Evolutionary conservation across 2,797 vertebrate genomes (phyloP).

Genomic region (Lophius americanus): DNA sequence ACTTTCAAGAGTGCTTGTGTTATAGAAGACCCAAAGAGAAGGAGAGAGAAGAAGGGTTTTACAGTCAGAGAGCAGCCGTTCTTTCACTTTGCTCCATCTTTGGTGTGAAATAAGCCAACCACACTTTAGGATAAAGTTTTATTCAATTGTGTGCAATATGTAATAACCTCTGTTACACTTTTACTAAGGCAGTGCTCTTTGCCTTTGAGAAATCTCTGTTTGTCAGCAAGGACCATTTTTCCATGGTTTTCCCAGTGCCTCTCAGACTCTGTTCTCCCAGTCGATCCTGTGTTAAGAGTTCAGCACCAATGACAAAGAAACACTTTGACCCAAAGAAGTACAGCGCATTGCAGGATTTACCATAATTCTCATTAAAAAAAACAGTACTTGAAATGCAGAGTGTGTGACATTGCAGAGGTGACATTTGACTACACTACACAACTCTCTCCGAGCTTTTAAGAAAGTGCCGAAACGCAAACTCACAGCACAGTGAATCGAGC

Average conservation of each 20-base stretch:
- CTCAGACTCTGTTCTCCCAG: constrained; percentile 41
- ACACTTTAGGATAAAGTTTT: constrained; percentile 20
- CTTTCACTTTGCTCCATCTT: constrained; percentile 52
- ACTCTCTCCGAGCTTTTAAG: constrained; percentile 41
- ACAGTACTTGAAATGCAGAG: constrained; percentile 41
- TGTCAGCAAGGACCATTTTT: constrained; percentile 56
- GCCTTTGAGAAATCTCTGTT: constrained; percentile 54
- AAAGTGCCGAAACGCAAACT: constrained; percentile 39
- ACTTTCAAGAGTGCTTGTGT: constrained; percentile 45
- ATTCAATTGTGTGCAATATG: constrained; percentile 55
- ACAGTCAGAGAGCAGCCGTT: constrained; percentile 36
- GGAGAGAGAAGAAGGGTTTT: constrained; percentile 45
- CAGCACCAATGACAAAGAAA: constrained; percentile 48
- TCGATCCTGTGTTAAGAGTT: constrained; percentile 43
- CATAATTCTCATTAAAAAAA: constrained; percentile 9
- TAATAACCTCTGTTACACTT: constrained; percentile 45
- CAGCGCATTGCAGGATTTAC: constrained; percentile 13
- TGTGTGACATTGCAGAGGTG: constrained; percentile 47
- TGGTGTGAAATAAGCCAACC: constrained; percentile 10
- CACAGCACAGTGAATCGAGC: constrained; percentile 48
- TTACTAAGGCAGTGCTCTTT: constrained; percentile 38
- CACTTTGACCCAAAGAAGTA: constrained; percentile 57
- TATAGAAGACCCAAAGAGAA: constrained; percentile 55
- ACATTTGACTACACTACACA: constrained; percentile 38
- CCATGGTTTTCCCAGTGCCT: constrained; percentile 65